Percentiles rank a stretch among this genome's conserved stretches.
Conservation (phyloP, 2,888 invertebrate species). For the Acleris literana region DNA sequence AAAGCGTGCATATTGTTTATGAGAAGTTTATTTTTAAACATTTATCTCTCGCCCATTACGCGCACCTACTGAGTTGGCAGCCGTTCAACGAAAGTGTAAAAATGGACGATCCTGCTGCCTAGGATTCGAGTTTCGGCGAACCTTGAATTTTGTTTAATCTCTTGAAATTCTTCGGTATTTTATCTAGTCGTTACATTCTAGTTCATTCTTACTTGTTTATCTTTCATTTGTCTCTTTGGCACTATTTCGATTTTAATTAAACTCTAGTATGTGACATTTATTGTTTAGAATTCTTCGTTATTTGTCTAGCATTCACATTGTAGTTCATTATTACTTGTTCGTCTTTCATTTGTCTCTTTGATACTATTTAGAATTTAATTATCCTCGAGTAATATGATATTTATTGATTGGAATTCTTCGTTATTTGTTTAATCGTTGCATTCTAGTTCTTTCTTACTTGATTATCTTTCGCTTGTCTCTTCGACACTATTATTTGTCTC, state of each 20-base stretch:
- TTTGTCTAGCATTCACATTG: not conserved
- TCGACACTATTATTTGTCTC: no score
- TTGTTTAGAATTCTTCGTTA: conserved; percentile 13
- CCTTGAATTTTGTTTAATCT: conserved; percentile 46
- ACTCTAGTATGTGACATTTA: no score
- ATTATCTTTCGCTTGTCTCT: no score
- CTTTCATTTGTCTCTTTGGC: no score
- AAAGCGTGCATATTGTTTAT: conserved; percentile 76
- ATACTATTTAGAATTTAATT: no score
- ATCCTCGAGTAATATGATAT: no score
- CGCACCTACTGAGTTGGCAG: conserved; percentile 78
- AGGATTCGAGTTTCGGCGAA: conserved; percentile 54
- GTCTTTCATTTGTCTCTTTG: no score
- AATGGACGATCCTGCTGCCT: conserved; percentile 64
- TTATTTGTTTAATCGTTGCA: not conserved
- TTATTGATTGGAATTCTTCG: conserved; percentile 12
- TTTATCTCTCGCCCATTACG: conserved; percentile 78
- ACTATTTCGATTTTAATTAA: no score
- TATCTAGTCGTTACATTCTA: not conserved
- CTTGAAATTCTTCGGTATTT: conserved; percentile 24
- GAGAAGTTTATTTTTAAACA: conserved; percentile 75
- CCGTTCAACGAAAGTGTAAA: conserved; percentile 77
- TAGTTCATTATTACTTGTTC: not conserved
- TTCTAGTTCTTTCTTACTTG: not conserved
- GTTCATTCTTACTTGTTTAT: not conserved